A percentile compares a stretch with the other conserved stretches of the same genome.
These are phyloP conservation scores for Gymnobelideus leadbeateri DNA, from an alignment of 2,113 vertebrate species.

Conservation along the genomic window DNA sequence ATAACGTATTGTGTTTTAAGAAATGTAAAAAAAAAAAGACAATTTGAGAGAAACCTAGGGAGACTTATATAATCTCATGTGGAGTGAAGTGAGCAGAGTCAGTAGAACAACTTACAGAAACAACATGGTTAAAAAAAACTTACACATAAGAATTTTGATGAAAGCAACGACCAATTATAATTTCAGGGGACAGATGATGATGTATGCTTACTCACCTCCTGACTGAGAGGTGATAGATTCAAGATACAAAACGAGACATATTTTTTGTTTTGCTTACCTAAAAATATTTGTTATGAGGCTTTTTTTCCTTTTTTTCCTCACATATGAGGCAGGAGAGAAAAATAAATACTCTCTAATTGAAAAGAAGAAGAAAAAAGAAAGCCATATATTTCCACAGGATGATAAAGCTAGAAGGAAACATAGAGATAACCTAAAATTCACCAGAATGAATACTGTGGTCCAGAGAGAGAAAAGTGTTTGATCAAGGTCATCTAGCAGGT, in stretches of 20 bases:
- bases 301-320: background rate
- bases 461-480: background rate
- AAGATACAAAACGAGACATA: background rate
- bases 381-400: background rate
- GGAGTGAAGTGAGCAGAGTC: background rate
- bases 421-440: background rate
- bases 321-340: background rate
- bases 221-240: background rate
- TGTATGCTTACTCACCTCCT: background rate
- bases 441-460: background rate
- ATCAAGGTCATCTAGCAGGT: background rate
- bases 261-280: background rate
- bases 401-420: background rate
- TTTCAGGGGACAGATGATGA: background rate
- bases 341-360: background rate
- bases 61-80: background rate
- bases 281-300: background rate
- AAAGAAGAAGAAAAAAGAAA: background rate
- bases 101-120: background rate
- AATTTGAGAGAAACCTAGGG: background rate
- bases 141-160: background rate
- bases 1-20: background rate
- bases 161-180: background rate
- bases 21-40: background rate
- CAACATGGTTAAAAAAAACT: background rate